Evolutionary conservation across 2,113 vertebrate genomes (phyloP).

Genomic region (Ovibos moschatus): DNA sequence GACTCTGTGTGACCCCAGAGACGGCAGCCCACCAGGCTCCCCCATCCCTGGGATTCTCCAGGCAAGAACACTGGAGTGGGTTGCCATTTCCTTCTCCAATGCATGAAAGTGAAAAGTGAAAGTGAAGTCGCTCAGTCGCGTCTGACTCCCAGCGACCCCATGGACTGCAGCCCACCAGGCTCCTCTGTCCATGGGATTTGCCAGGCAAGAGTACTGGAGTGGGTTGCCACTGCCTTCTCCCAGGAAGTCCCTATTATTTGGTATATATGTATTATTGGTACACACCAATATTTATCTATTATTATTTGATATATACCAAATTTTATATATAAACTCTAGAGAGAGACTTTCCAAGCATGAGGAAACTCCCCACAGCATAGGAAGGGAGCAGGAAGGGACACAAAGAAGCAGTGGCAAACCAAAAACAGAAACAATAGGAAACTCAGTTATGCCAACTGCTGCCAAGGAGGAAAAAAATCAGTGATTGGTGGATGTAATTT

Average conservation of each 20-base stretch:
- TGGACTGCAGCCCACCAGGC: too few species aligned
- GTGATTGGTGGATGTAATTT: neutral
- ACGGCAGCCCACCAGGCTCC: too few species aligned
- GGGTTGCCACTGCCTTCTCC: too few species aligned
- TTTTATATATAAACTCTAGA: neutral
- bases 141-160: too few species aligned
- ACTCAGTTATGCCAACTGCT: neutral
- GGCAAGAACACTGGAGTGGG: too few species aligned
- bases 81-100: too few species aligned
- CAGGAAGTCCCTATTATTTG: neutral
- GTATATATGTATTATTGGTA: neutral
- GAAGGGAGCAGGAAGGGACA: neutral
- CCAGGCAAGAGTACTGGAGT: too few species aligned
- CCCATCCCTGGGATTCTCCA: too few species aligned
- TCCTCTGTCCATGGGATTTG: too few species aligned
- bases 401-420: neutral
- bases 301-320: neutral
- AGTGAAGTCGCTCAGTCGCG: too few species aligned
- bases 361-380: neutral
- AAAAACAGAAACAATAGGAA: neutral
- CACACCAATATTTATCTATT: neutral
- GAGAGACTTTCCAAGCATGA: neutral
- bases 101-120: too few species aligned
- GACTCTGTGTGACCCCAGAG: too few species aligned
- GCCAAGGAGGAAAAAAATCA: neutral